Base-by-base conservation (phyloP, 2,888 invertebrate genomes). In the Rhaphigaster nebulosa region DNA sequence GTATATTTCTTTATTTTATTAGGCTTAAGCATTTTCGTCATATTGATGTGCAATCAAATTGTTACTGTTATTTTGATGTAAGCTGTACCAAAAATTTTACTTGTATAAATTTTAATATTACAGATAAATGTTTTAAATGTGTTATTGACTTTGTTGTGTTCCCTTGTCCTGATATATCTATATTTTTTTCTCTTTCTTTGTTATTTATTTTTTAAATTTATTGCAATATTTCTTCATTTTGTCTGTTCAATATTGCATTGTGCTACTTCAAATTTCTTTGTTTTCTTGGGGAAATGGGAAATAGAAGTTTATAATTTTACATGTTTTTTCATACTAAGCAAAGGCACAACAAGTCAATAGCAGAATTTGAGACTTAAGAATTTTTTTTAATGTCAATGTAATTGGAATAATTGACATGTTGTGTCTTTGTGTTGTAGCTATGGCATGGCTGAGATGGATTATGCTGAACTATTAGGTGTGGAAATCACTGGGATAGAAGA, bases 391-490 rank as follows among this genome's bases (percentile, higher is more conserved):
- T 50, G 26, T 84, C 29, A 54, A 54, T 87, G 15, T 84, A 45
- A 52, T 80, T 54, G n/a, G 29, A 52, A 80, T 54, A 90, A 90
- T 91, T 91, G 91, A 91, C 91, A 65, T 89, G 91, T 91, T 92
- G 91, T 92, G 91, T 92, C 91, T 92, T 90, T 92, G 91, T 92
- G 88, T 91, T 91, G 50, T 91, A 92, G 92, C 91, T 91, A 88
- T 89, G 91, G 91, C 38, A 87, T 90, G 70, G 90, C 89, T 76
- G 92, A 92, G 54, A 90, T 92, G 91, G 93, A 93, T 91, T 92
- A 92, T 91, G 87, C 91, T 34, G 92, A 92, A 41, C 88, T 92
- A 26, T 91, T 93, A 88, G 92, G 92, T 87, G 93, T 92, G 56
- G 88, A 92, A n/a, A 90, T 92, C 29, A 76, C 65, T 38, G 90